These are phyloP conservation scores for Ephestia elutella DNA, from an alignment of 1,140 invertebrate species.

Conservation along the genomic window DNA sequence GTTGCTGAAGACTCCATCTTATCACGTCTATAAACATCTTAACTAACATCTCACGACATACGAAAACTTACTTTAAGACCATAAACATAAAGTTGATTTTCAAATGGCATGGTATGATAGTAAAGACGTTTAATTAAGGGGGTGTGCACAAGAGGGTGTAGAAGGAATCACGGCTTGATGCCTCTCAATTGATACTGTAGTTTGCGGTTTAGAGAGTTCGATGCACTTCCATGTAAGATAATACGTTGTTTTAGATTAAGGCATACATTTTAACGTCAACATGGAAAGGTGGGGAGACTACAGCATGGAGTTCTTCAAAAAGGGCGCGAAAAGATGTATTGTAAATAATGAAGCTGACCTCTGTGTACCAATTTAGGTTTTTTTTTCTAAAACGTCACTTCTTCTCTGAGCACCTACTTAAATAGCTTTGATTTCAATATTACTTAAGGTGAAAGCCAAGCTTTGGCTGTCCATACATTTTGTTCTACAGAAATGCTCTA, in stretches of 20 bases:
- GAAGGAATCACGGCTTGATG: conserved; percentile 44
- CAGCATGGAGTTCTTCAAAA: too few relatives aligned
- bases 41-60: not conserved
- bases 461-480: too few relatives aligned
- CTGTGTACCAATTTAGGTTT: too few relatives aligned
- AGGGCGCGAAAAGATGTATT: too few relatives aligned
- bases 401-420: too few relatives aligned
- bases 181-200: conserved; percentile 50
- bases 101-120: not conserved
- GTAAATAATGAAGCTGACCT: too few relatives aligned
- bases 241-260: too few relatives aligned
- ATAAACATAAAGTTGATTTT: conserved; percentile 6
- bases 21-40: not conserved
- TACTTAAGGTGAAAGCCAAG: too few relatives aligned
- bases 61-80: not conserved
- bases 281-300: not conserved
- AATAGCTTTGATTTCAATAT: too few relatives aligned
- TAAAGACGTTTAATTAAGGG: conserved; percentile 16
- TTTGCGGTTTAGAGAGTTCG: conserved; percentile 36
- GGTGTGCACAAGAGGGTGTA: conserved; percentile 11
- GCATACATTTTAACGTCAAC: too few relatives aligned
- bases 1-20: conserved; percentile 13
- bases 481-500: too few relatives aligned
- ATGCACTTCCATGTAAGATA: conserved; percentile 16
- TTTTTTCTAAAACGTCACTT: too few relatives aligned